A percentile compares a stretch with the other conserved stretches of the same genome.
phyloP scores from a whole-genome alignment of 2,888 invertebrate species.

The Cataglyphis albicans region DNA sequence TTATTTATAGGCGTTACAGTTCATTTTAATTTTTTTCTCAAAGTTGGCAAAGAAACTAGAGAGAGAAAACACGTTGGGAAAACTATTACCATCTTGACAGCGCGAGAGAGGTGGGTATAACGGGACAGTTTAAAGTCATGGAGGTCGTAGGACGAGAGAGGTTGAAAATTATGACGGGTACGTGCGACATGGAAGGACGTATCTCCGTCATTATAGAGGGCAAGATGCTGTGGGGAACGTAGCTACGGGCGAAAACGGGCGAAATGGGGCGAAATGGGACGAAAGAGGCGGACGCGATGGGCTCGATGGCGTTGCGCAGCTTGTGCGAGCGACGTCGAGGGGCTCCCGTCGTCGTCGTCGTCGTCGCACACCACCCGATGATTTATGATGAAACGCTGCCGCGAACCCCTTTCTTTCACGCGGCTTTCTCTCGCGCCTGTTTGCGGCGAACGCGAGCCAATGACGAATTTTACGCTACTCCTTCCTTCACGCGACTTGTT shows the following conservation, averaged over 20 bases:
- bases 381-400: slow-evolving; percentile 64
- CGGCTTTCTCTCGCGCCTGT: slow-evolving; percentile 31
- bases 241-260: slow-evolving; percentile 59
- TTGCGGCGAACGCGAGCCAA: slow-evolving; percentile 18
- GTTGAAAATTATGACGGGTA: slow-evolving; percentile 65
- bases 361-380: slow-evolving; percentile 46
- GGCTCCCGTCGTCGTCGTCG: slow-evolving; percentile 45
- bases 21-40: background rate
- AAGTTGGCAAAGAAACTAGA: background rate
- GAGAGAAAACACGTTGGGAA: slow-evolving; percentile 11
- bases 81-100: slow-evolving; percentile 37
- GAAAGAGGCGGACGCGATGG: slow-evolving; percentile 47
- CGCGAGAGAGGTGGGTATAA: slow-evolving; percentile 17
- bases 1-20: background rate
- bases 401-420: slow-evolving; percentile 24
- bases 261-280: background rate
- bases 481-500: slow-evolving; percentile 26
- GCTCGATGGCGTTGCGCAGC: slow-evolving; percentile 57
- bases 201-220: slow-evolving; percentile 45
- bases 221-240: slow-evolving; percentile 28
- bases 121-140: slow-evolving; percentile 54
- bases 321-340: slow-evolving; percentile 63
- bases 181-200: slow-evolving; percentile 54
- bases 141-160: slow-evolving; percentile 55
- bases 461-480: slow-evolving; percentile 56